Base-by-base conservation (phyloP, 2,888 invertebrate genomes). In the Aspidiotus rigidus region DNA sequence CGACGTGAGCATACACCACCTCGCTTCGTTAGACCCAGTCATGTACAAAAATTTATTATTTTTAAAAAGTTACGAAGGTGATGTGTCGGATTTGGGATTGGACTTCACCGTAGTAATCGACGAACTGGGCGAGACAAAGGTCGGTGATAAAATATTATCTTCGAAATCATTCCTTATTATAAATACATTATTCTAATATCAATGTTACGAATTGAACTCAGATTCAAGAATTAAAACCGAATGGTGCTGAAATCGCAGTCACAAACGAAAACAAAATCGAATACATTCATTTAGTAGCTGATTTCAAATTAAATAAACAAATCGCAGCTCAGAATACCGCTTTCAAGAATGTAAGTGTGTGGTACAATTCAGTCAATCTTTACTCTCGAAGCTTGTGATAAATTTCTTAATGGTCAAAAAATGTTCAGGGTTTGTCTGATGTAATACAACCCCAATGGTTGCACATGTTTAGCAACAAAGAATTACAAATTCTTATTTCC, bases 401-500 rank as follows among this genome's bases (percentile, higher is more conserved):
- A n/a, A 41, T 57, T 28, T 49, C 44, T 63, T 17, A 10, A 11
- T 57, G 70, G 44, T 41, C 66, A 59, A 69, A 49, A 49, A 13
- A 49, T 10, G 69, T 71, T 69, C 85, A 89, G 74, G 97, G 97
- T 0, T 81, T 99, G 69, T 88, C 90, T 62, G 91, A 93, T 74
- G 93, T 99, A 1, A 85, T 99, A 66, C 89, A 90, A 62, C 82
- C 92, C 17, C 88, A 93, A 73, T 98, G 97, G 95, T 81, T 99
- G 73, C 86, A 90, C 70, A 89, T 99, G 86, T 99, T 99, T 80
- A 90, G 88, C 75, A 85, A 93, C 75, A 88, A 91, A 73, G 99
- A 99, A 79, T 81, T 99, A 71, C 96, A 98, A 79, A 88, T 93
- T 70, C 83, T 99, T n/a, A 91, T 99, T 72, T 96, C 97, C 0